Evolutionary conservation across 35 echinoderm and acorn worm genomes (phyloP).

Genomic region (Lytechinus variegatus): DNA sequence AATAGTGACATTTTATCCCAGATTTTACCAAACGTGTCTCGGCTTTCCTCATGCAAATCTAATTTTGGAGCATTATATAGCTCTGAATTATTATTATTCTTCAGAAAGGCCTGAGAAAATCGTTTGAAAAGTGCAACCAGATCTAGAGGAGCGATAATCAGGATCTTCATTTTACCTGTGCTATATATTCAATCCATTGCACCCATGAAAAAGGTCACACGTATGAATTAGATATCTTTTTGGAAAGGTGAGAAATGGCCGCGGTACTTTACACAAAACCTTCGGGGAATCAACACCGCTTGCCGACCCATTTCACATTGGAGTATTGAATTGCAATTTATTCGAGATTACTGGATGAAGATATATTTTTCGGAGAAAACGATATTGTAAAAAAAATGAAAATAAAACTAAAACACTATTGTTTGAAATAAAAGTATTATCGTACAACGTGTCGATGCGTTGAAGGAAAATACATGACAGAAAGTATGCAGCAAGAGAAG

Average conservation of each 20-base stretch:
- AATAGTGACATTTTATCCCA: too few species aligned
- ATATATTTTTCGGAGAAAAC: too few species aligned
- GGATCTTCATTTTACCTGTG: neutral
- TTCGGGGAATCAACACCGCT: neutral
- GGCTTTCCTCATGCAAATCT: neutral
- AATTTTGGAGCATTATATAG: too few species aligned
- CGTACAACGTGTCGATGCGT: too few species aligned
- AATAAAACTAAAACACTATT: too few species aligned
- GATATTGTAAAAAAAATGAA: too few species aligned
- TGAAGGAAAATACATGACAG: too few species aligned
- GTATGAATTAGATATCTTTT: conserved; percentile 16
- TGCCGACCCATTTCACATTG: neutral
- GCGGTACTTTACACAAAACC: neutral
- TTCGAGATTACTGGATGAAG: too few species aligned
- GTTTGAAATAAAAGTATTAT: too few species aligned
- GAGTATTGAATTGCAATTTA: neutral
- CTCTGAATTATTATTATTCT: neutral
- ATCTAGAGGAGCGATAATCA: neutral
- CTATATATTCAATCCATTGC: neutral
- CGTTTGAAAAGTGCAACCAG: neutral
- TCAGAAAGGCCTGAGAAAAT: neutral
- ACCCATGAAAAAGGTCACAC: neutral
- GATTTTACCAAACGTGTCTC: neutral
- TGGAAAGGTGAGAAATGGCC: neutral
- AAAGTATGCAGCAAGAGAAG: too few species aligned